Evolutionary conservation across 2,888 invertebrate species (phyloP).

Genomic region (Erebia ligea): DNA sequence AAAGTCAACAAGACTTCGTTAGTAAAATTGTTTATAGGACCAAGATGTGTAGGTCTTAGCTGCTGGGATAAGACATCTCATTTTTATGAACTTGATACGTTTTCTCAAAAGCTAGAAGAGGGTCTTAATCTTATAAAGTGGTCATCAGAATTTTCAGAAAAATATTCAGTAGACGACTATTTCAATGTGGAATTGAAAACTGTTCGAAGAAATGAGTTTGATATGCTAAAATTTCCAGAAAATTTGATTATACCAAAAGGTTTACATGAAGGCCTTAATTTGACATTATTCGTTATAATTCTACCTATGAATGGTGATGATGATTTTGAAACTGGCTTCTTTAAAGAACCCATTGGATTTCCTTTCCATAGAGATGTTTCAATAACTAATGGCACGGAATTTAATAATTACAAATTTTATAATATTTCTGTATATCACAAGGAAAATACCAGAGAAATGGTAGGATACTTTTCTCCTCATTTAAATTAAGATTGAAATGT

Average conservation of each 20-base stretch:
- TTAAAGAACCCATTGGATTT: conserved; percentile 64
- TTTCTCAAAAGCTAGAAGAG: conserved; percentile 50
- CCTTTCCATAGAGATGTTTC: conserved; percentile 67
- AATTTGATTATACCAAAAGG: conserved; percentile 69
- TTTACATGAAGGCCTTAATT: conserved; percentile 59
- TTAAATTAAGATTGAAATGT: conserved; percentile 5
- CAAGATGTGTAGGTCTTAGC: conserved; percentile 53
- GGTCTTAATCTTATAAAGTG: conserved; percentile 64
- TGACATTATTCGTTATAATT: conserved; percentile 69
- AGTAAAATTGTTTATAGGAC: conserved; percentile 69
- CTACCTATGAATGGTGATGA: conserved; percentile 44
- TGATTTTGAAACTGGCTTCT: conserved; percentile 43
- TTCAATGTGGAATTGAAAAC: conserved; percentile 53
- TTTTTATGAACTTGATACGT: conserved; percentile 69
- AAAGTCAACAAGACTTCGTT: conserved; percentile 50
- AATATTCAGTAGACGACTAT: conserved; percentile 56
- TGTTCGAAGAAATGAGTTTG: conserved; percentile 51
- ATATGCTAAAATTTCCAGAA: conserved; percentile 67
- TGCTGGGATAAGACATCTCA: conserved; percentile 60
- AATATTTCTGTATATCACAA: conserved; percentile 66
- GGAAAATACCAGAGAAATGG: conserved; percentile 47
- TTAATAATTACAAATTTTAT: conserved; percentile 66
- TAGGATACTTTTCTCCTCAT: conserved; percentile 38
- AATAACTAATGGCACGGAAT: conserved; percentile 46
- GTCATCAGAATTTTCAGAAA: conserved; percentile 56